phyloP scores from a whole-genome alignment of 2,888 invertebrate genomes.

The Melanophora roralis region DNA sequence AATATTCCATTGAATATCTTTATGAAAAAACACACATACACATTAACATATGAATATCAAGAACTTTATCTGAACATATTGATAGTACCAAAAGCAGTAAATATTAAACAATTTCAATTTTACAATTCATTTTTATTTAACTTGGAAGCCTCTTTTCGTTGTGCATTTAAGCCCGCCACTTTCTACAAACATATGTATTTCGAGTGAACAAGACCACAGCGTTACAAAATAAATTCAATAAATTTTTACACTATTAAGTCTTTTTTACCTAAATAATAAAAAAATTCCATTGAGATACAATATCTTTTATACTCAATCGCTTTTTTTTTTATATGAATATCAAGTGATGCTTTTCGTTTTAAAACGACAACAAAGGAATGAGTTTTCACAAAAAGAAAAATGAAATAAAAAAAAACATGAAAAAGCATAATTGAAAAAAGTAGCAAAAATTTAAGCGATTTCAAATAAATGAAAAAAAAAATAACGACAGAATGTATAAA shows the following conservation, averaged over 20 bases:
- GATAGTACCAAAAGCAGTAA: slow-evolving; percentile 19
- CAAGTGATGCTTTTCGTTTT: slow-evolving; percentile 45
- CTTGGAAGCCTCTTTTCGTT: not conserved
- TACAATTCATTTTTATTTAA: slow-evolving; percentile 31
- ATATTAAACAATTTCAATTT: too few species aligned
- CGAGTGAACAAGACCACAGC: not conserved
- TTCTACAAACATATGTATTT: too few species aligned
- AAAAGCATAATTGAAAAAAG: not conserved
- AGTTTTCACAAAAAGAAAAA: slow-evolving; percentile 16
- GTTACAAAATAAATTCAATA: not conserved
- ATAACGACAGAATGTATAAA: slow-evolving; percentile 34
- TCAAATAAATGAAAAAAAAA: not conserved
- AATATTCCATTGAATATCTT: slow-evolving; percentile 1
- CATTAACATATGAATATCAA: not conserved
- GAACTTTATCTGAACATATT: slow-evolving; percentile 26
- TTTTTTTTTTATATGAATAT: slow-evolving; percentile 4
- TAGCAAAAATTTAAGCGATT: not conserved
- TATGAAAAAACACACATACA: not conserved
- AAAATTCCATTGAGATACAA: slow-evolving; percentile 20
- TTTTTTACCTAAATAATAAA: slow-evolving; percentile 13
- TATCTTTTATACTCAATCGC: slow-evolving; percentile 12
- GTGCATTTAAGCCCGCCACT: slow-evolving; percentile 1
- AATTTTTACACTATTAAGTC: slow-evolving; percentile 17
- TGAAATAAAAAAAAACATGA: too few species aligned
- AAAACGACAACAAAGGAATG: slow-evolving; percentile 50